Conservation (phyloP, 2,888 invertebrate genomes). For the Clivina fossor region DNA sequence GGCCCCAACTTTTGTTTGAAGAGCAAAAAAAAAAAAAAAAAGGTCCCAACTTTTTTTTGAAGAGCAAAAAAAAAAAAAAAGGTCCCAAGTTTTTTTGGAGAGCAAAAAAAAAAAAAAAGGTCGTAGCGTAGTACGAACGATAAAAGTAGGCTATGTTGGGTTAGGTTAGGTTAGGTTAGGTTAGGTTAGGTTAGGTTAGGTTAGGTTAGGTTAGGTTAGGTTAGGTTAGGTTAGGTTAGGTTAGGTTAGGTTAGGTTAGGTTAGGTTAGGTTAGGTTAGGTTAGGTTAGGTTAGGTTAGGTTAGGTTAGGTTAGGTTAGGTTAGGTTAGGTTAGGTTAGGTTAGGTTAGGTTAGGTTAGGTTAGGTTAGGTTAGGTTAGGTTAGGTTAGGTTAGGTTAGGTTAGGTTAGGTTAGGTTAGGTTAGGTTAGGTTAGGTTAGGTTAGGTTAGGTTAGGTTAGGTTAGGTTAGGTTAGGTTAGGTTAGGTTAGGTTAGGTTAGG, state of each 20-base stretch:
- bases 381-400: conserved; percentile 13
- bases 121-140: no score
- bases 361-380: conserved; percentile 7
- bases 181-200: neutral
- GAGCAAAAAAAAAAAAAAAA: no score
- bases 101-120: no score
- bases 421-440: conserved; percentile 17
- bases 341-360: conserved; percentile 7
- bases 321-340: conserved; percentile 7
- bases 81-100: no score
- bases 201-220: neutral
- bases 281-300: neutral
- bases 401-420: conserved; percentile 17
- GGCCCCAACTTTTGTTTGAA: no score
- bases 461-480: conserved; percentile 17
- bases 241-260: neutral
- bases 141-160: no score
- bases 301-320: conserved; percentile 7
- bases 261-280: neutral
- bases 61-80: no score
- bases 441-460: conserved; percentile 17
- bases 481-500: conserved; percentile 15
- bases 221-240: neutral
- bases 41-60: no score
- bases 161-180: neutral